phyloP scores from a whole-genome alignment of 2,797 vertebrate genomes.

The Sebastes ruberrimus region DNA sequence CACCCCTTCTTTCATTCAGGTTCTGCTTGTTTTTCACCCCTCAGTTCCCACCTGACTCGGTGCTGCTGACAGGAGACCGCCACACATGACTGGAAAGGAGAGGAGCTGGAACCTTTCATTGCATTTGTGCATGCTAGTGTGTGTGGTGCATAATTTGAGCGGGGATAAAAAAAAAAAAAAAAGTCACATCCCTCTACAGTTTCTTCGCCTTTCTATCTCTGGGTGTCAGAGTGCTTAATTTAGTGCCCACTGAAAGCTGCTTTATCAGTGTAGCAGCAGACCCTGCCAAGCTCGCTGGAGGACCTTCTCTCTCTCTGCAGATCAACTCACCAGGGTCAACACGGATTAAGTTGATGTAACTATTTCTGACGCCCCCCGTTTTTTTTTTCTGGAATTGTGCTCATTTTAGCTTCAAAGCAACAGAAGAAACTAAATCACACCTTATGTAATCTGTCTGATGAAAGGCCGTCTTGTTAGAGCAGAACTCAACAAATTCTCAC shows the following conservation, averaged over 20 bases:
- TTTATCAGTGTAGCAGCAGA: conserved; percentile 56
- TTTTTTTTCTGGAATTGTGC: neutral
- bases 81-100: conserved; percentile 37
- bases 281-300: conserved; percentile 32
- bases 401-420: neutral
- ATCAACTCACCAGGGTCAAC: conserved; percentile 9
- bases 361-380: neutral
- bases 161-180: conserved; percentile 16
- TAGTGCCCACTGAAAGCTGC: conserved; percentile 46
- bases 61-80: conserved; percentile 39
- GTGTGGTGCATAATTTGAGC: conserved; percentile 16
- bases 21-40: conserved; percentile 22
- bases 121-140: conserved; percentile 7
- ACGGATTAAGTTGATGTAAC: conserved; percentile 13
- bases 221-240: conserved; percentile 47
- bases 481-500: neutral
- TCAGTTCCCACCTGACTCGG: conserved; percentile 48
- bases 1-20: conserved; percentile 30
- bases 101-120: conserved; percentile 32
- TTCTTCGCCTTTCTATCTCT: conserved; percentile 40
- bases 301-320: conserved; percentile 21
- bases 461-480: neutral
- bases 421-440: neutral
- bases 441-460: neutral
- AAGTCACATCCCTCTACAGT: neutral